Evolutionary conservation across 2,113 vertebrate genomes (phyloP), one percentile per base, ranked within the genome.

Genomic region (Sinocyclocheilus grahami): DNA sequence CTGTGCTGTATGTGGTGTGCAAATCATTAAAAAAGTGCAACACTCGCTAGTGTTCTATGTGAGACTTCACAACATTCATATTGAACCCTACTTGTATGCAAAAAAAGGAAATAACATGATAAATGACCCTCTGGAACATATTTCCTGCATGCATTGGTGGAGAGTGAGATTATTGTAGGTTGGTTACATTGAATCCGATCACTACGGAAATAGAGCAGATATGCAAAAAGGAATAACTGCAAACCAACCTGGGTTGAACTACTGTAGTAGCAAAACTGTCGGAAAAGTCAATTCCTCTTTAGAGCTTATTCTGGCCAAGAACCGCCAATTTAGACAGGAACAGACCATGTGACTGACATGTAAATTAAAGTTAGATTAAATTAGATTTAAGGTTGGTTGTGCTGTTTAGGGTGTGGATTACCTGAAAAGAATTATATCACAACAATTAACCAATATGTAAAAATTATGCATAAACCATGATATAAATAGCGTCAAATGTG

Each of bases 51-150:
- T 82, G 10, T 75, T 74, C 2, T 30, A 12, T 11, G n/a, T 20
- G 22, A 83, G 24, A 69, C 37, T 71, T 37, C 51, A 72, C 71
- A 72, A 62, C 10, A 71, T 63, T 78, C 24, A 82, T 24, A 53
- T 67, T 63, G 24, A 84, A 71, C 48, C 63, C 6, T 42, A 22
- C 20, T 42, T 27, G 42, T n/a, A 55, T 48, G 12, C 2, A 27
- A 51, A 5, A 5, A 7, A n/a, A n/a, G 12, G 6, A 71, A 20
- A 37, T 71, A 71, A 37, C 16, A 71, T 4, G 0, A 2, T 37
- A 39, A 10, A 71, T 37, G 30, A 1, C 9, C 30, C 30, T 33
- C 14, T 69, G 37, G 7, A 37, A 33, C 0, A 24, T 13, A 48
- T 75, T 55, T 20, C 72, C 10, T 46, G 11, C 33, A 77, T 14